These are phyloP conservation scores for Iguana delicatissima DNA, from an alignment of 2,797 vertebrate genomes.

Conservation along the genomic window DNA sequence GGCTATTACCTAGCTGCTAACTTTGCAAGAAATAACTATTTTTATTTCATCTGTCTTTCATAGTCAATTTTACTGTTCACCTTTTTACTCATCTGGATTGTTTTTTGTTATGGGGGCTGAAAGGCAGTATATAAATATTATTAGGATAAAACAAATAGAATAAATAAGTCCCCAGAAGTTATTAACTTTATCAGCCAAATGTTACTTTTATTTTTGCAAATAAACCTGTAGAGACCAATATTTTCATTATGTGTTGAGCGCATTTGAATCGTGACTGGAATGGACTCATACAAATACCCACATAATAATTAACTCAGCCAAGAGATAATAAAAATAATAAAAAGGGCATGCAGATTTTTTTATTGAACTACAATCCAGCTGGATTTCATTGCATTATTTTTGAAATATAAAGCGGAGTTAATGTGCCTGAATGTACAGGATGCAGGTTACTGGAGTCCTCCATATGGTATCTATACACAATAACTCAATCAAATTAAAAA, in stretches of 20 bases:
- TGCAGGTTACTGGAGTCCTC: conserved; percentile 66
- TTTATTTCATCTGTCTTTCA: background rate
- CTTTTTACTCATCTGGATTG: background rate
- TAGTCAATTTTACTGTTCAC: background rate
- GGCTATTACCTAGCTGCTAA: background rate
- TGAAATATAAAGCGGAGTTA: conserved; percentile 73
- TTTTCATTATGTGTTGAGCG: conserved; percentile 67
- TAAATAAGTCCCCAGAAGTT: background rate
- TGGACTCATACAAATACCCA: conserved; percentile 71
- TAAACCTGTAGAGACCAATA: conserved; percentile 35
- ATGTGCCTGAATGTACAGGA: conserved; percentile 68
- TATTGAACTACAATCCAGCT: conserved; percentile 78
- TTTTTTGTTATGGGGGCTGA: background rate
- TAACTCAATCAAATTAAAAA: conserved; percentile 70
- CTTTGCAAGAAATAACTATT: background rate
- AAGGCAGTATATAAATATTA: background rate
- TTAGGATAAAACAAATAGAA: background rate
- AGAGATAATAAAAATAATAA: conserved; percentile 67
- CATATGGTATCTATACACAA: conserved; percentile 61
- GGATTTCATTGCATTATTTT: conserved; percentile 77
- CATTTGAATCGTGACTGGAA: conserved; percentile 64
- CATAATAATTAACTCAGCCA: conserved; percentile 68
- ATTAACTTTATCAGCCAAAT: conserved; percentile 29
- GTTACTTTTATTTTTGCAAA: conserved; percentile 44
- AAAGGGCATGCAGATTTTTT: conserved; percentile 59